Base-by-base conservation (phyloP, 2,797 vertebrate species). In the Microhierax caerulescens region DNA sequence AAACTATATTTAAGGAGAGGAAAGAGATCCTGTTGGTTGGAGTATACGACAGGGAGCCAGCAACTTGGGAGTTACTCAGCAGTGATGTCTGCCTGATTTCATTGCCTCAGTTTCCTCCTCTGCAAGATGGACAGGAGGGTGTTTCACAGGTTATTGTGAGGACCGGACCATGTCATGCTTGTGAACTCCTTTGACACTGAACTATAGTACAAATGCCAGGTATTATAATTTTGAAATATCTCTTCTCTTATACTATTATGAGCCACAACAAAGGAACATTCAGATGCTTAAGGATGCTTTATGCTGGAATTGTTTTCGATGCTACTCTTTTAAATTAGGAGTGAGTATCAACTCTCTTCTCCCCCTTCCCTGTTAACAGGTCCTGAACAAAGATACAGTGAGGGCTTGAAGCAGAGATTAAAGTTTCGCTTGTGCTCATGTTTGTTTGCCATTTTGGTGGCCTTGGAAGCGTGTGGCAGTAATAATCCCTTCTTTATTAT, bases 401-500 rank as follows among this genome's bases (percentile, higher is more conserved):
- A 57, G 48, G 56, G 41, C 6, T 91, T n/a, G 45, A 84, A n/a
- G 78, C 64, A 69, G 51, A 72, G 72, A 88, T 81, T 65, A 39
- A 85, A 89, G 57, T 88, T 90, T 0, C 1, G 18, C 13, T 78
- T 74, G 53, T 87, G 41, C 50, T 83, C 5, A 2, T 51, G 76
- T 61, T 90, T 68, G 43, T 85, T 95, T 90, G 90, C 67, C 73
- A 7, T 85, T 91, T 96, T 93, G 85, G 75, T 95, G 93, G 91
- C 86, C 67, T 85, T 93, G 79, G 77, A 78, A 93, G 76, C 9
- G 10, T 81, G 64, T 76, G 74, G 79, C 72, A 89, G 74, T 88
- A 94, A 37, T 93, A 96, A 95, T 94, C 67, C 60, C 53, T 59
- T 81, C 88, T 93, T 94, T 93, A 91, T 95, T 91, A 68, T 89